A percentile compares a stretch with the other conserved stretches of the same genome.
phyloP scores from a whole-genome alignment of 2,888 invertebrate species.

The Leptopilina myrica region DNA sequence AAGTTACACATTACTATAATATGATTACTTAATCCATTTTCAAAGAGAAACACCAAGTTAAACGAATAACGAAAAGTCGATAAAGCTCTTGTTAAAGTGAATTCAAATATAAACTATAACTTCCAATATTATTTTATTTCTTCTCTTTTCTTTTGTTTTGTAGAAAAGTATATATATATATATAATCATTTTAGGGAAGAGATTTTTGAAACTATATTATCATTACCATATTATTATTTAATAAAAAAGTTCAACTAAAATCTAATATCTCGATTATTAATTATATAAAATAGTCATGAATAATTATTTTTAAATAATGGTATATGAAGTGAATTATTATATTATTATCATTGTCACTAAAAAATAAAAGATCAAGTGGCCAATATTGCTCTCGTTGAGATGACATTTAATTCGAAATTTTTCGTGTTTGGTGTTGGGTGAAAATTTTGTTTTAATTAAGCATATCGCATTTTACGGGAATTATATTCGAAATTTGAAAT shows the following conservation, averaged over 20 bases:
- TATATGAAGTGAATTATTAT: too few relatives aligned
- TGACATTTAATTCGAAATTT: not conserved
- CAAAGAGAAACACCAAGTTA: not conserved
- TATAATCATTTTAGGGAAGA: too few relatives aligned
- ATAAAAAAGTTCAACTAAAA: too few relatives aligned
- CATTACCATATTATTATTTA: too few relatives aligned
- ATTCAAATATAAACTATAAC: conserved; percentile 2
- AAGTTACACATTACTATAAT: conserved; percentile 12
- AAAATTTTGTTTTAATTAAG: not conserved
- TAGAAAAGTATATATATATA: too few relatives aligned
- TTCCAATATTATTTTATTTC: too few relatives aligned
- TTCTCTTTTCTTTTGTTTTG: too few relatives aligned
- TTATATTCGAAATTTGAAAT: not conserved
- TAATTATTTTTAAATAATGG: too few relatives aligned
- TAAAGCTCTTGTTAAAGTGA: conserved; percentile 4
- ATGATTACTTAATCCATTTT: not conserved
- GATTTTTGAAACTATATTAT: too few relatives aligned
- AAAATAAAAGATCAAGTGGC: not conserved
- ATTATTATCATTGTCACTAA: too few relatives aligned
- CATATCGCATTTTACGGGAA: not conserved
- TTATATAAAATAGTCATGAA: too few relatives aligned
- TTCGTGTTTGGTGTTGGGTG: not conserved
- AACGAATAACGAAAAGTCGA: conserved; percentile 11
- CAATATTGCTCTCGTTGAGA: not conserved
- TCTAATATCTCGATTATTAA: too few relatives aligned